These are phyloP conservation scores for Uloborus plumipes DNA, from an alignment of 2,888 invertebrate genomes.

Conservation along the genomic window DNA sequence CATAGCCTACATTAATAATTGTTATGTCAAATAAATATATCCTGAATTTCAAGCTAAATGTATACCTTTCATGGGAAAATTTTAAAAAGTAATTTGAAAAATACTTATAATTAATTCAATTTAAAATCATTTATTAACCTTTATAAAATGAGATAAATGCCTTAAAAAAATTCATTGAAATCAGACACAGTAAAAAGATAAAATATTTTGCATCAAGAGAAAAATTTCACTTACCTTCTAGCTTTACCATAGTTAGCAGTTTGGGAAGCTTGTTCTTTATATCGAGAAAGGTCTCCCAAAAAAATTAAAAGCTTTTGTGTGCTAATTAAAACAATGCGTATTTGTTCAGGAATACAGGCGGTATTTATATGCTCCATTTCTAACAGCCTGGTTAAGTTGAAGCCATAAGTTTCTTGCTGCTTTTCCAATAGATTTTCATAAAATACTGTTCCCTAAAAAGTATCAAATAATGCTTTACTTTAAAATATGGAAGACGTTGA, in stretches of 20 bases:
- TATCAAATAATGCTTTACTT: background rate
- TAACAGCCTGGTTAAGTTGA: conserved; percentile 75
- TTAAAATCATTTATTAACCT: background rate
- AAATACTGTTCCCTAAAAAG: conserved; percentile 77
- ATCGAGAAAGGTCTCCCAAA: conserved; percentile 92
- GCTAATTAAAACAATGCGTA: conserved; percentile 77
- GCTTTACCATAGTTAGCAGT: conserved; percentile 85
- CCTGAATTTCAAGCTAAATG: too few relatives aligned
- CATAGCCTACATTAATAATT: too few relatives aligned
- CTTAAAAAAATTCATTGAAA: background rate
- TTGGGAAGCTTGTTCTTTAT: conserved; percentile 82
- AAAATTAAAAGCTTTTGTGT: conserved; percentile 90
- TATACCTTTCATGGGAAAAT: background rate
- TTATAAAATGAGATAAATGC: background rate
- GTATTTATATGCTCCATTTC: conserved; percentile 69
- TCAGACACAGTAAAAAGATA: background rate
- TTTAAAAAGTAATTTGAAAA: background rate
- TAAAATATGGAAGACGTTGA: too few relatives aligned
- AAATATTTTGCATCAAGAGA: background rate
- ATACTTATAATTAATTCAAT: background rate
- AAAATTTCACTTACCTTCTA: conserved; percentile 74
- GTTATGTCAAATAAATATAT: too few relatives aligned
- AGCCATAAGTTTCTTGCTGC: conserved; percentile 82
- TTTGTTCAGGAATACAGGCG: conserved; percentile 38
- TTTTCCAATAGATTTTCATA: conserved; percentile 82